Evolutionary conservation across 2,888 invertebrate genomes (phyloP).

Genomic region (Drosophila picticornis): DNA sequence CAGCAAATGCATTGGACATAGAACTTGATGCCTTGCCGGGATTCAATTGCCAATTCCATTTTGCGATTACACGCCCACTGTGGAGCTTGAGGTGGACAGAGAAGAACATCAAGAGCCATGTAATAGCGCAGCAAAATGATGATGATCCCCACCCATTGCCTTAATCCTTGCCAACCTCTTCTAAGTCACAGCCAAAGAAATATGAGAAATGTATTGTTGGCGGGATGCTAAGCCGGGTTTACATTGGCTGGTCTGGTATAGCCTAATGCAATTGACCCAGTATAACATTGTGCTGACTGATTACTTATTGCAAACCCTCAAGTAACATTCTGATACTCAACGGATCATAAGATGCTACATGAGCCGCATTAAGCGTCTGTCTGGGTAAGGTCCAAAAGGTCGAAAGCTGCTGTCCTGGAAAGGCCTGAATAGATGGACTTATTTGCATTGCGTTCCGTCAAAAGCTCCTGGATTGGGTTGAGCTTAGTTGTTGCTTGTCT

Average conservation of each 20-base stretch:
- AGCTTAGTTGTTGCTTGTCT: background rate
- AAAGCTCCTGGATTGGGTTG: background rate
- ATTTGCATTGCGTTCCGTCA: background rate
- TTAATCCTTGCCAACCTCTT: slow-evolving; percentile 75
- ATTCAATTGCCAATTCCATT: slow-evolving; percentile 64
- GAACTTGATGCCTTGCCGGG: slow-evolving; percentile 25
- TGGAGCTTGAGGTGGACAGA: slow-evolving; percentile 47
- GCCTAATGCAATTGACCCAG: slow-evolving; percentile 87
- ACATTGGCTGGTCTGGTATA: slow-evolving; percentile 83
- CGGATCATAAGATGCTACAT: slow-evolving; percentile 85
- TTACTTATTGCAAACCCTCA: slow-evolving; percentile 88
- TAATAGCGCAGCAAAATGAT: slow-evolving; percentile 59
- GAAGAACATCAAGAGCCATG: slow-evolving; percentile 72
- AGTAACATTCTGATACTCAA: slow-evolving; percentile 87
- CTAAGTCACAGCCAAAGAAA: slow-evolving; percentile 87
- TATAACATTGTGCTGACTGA: slow-evolving; percentile 91
- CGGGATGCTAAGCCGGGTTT: slow-evolving; percentile 89
- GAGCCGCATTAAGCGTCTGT: slow-evolving; percentile 88
- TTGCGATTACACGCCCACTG: slow-evolving; percentile 42
- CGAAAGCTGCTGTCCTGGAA: slow-evolving; percentile 85
- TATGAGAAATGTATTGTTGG: slow-evolving; percentile 89
- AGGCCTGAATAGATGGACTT: background rate
- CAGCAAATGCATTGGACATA: slow-evolving; percentile 34
- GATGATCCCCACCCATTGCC: background rate
- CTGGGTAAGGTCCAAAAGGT: slow-evolving; percentile 94